Evolutionary conservation across 2,888 invertebrate genomes (phyloP).

Genomic region (Meteorus colon): DNA sequence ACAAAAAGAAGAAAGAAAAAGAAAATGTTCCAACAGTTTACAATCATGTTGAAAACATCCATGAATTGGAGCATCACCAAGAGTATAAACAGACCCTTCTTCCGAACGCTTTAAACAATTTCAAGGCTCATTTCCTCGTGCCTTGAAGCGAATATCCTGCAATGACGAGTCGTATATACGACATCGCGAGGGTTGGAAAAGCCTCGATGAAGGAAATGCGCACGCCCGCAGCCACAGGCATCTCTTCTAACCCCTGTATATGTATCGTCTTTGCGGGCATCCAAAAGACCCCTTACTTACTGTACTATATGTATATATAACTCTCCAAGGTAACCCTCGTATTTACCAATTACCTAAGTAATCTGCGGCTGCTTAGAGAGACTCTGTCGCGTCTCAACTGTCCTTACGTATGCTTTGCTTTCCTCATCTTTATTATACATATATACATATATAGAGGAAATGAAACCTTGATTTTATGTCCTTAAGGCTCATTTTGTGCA

Average conservation of each 20-base stretch:
- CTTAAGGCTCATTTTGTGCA: constrained; percentile 16
- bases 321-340: constrained; percentile 68
- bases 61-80: constrained; percentile 44
- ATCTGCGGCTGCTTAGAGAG: constrained; percentile 65
- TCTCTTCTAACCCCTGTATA: constrained; percentile 55
- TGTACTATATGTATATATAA: constrained; percentile 17
- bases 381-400: constrained; percentile 59
- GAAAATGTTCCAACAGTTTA: not conserved
- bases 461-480: constrained; percentile 2
- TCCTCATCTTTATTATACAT: not conserved
- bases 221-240: constrained; percentile 58
- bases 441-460: not conserved
- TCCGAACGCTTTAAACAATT: constrained; percentile 73
- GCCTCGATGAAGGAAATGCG: constrained; percentile 45
- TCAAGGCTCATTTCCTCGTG: constrained; percentile 73
- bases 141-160: constrained; percentile 72
- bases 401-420: constrained; percentile 56
- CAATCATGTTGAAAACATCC: constrained; percentile 31
- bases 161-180: constrained; percentile 34
- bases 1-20: too few species aligned
- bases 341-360: constrained; percentile 74
- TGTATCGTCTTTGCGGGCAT: constrained; percentile 53
- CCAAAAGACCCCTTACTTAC: constrained; percentile 41
- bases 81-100: constrained; percentile 60
- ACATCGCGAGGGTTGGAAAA: constrained; percentile 49